Evolutionary conservation across 2,797 vertebrate species (phyloP).

Genomic region (Parauchenoglanis ngamensis): DNA sequence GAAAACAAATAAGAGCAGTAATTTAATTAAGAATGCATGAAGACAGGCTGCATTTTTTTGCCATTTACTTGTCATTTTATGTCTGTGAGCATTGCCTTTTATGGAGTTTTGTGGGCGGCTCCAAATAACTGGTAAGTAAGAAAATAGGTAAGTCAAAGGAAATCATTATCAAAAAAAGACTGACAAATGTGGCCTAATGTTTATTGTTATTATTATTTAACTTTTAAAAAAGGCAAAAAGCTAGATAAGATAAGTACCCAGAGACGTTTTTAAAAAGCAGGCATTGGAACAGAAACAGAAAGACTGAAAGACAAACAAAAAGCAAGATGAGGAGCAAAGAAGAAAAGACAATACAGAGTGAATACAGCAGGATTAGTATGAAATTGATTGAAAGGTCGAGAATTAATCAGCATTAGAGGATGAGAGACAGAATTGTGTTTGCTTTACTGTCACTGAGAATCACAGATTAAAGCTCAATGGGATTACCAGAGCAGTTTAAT

Average conservation of each 20-base stretch:
- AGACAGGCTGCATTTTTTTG: not conserved
- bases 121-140: not conserved
- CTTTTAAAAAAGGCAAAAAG: not conserved
- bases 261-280: not conserved
- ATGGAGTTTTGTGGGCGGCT: not conserved
- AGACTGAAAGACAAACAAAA: not conserved
- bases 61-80: not conserved
- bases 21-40: not conserved
- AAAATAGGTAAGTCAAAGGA: not conserved
- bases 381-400: not conserved
- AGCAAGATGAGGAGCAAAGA: not conserved
- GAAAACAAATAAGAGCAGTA: not conserved
- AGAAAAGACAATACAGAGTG: not conserved
- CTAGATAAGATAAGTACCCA: not conserved
- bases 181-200: not conserved
- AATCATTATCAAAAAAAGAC: not conserved
- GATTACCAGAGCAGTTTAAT: conserved; percentile 3
- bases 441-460: not conserved
- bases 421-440: conserved; percentile 7
- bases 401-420: conserved; percentile 25
- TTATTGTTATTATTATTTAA: not conserved
- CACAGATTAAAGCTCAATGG: conserved; percentile 1
- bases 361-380: not conserved
- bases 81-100: not conserved
- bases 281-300: not conserved